Conservation (phyloP, 2,888 invertebrate genomes). For the Acleris cristana region DNA sequence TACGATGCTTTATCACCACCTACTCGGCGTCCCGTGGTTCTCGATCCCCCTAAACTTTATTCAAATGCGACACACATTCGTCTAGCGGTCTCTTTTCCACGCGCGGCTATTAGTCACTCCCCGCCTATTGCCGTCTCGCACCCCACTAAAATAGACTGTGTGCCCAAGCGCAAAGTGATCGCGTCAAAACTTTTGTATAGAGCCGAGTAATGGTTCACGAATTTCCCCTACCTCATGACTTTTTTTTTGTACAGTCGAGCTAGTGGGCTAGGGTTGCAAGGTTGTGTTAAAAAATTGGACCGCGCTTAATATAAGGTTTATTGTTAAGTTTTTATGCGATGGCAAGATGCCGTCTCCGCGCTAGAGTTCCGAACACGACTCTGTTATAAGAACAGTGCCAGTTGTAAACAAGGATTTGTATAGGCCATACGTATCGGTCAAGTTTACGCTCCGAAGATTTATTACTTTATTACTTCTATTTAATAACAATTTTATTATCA, state of each 20-base stretch:
- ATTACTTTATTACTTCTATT: slow-evolving; percentile 53
- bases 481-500: slow-evolving; percentile 53
- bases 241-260: slow-evolving; percentile 80
- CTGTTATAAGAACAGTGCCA: slow-evolving; percentile 80
- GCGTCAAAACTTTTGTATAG: slow-evolving; percentile 83
- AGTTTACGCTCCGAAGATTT: slow-evolving; percentile 66
- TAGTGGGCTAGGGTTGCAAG: slow-evolving; percentile 76
- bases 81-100: slow-evolving; percentile 72
- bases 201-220: slow-evolving; percentile 80
- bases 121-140: slow-evolving; percentile 70
- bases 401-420: slow-evolving; percentile 84
- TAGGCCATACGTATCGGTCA: slow-evolving; percentile 80
- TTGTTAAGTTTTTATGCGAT: slow-evolving; percentile 65
- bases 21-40: slow-evolving; percentile 82
- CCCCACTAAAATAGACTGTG: slow-evolving; percentile 82
- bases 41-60: slow-evolving; percentile 81
- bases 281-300: slow-evolving; percentile 77
- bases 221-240: slow-evolving; percentile 81
- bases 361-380: slow-evolving; percentile 70
- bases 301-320: slow-evolving; percentile 69
- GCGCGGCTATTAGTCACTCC: slow-evolving; percentile 58
- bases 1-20: slow-evolving; percentile 84
- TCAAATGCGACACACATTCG: slow-evolving; percentile 78
- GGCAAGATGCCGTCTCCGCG: slow-evolving; percentile 72
- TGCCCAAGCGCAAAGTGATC: slow-evolving; percentile 83